Base-by-base conservation (phyloP, 2,113 vertebrate species). In the Aegotheles bennettii region DNA sequence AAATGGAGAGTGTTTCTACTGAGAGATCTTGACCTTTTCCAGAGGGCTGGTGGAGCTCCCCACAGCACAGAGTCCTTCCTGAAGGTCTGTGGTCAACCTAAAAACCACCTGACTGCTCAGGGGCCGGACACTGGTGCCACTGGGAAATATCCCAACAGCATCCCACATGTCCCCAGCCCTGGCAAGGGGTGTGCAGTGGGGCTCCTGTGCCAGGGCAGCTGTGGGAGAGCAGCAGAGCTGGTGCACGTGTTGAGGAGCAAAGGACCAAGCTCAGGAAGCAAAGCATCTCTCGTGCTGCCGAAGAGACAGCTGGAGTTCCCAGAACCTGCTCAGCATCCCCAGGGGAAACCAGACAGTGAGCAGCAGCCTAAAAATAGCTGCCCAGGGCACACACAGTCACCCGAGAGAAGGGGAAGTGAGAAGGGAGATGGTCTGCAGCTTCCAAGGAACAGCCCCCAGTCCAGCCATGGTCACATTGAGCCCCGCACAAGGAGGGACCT, bases 241-340 rank as follows among this genome's bases (percentile, higher is more conserved):
- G n/a, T 29, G n/a, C 67, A 5, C 0, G 15, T 70, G 59, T 53
- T 9, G 64, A 24, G 45, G 25, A 82, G 65, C 0, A 4, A 25
- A 26, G 82, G n/a, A 75, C 23, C 4, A 1, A 69, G 70, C 76
- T 63, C 63, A 85, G 84, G 82, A 89, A 74, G 81, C 10, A 2
- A 54, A 93, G 94, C 84, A 61, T 78, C 61, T 76, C 68, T 56
- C 6, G 0, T 1, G 2, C 78, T 69, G 84, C 89, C 81, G 4
- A 1, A 65, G 94, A 90, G 31, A 67, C 87, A 94, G 84, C 90
- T 95, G 93, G 89, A 92, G 91, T 64, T 96, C 93, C 95, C 94
- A 92, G 90, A 96, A 94, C 95, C 94, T 91, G 93, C 84, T 91
- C 78, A 47, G 90, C 91, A 94, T 93, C 84, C 86, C 83, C 48